Conservation (phyloP, 2,888 invertebrate species). For the Polia nebulosa region DNA sequence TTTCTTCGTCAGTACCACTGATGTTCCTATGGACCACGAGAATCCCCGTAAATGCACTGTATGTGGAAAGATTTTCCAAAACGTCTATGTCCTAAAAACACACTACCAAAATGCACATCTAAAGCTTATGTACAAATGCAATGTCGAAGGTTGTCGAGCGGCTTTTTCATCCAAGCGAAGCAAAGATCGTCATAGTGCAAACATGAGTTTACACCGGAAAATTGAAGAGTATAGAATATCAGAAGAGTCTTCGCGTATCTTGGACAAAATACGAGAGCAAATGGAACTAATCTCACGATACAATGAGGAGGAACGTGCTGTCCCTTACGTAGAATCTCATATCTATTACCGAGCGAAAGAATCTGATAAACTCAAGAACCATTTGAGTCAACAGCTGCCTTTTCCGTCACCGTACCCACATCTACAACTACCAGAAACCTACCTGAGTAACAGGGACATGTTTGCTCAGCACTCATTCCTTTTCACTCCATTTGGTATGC, state of each 20-base stretch:
- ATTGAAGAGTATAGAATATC: slow-evolving; percentile 90
- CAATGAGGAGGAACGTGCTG: slow-evolving; percentile 93
- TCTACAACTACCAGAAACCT: slow-evolving; percentile 82
- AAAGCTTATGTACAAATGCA: slow-evolving; percentile 98
- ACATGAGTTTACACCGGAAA: slow-evolving; percentile 97
- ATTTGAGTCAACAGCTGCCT: slow-evolving; percentile 77
- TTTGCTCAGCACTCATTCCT: slow-evolving; percentile 87
- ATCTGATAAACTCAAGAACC: slow-evolving; percentile 80
- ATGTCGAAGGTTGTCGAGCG: slow-evolving; percentile 98
- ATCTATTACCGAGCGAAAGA: slow-evolving; percentile 85
- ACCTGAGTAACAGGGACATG: slow-evolving; percentile 84
- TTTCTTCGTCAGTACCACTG: slow-evolving; percentile 93
- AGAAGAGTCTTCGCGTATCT: slow-evolving; percentile 86
- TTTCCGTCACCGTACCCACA: slow-evolving; percentile 83
- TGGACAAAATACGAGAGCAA: slow-evolving; percentile 93
- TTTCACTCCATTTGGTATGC: slow-evolving; percentile 88
- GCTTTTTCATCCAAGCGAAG: slow-evolving; percentile 98
- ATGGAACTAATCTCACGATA: slow-evolving; percentile 95
- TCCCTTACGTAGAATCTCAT: slow-evolving; percentile 91
- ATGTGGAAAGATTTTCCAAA: slow-evolving; percentile 98
- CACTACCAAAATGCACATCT: slow-evolving; percentile 99
- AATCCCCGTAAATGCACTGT: slow-evolving; percentile 97
- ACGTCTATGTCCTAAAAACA: slow-evolving; percentile 97
- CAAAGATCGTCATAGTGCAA: slow-evolving; percentile 97
- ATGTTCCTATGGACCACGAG: slow-evolving; percentile 97